Conservation (phyloP, 2,888 invertebrate genomes). For the Aspidiotus rigidus region DNA sequence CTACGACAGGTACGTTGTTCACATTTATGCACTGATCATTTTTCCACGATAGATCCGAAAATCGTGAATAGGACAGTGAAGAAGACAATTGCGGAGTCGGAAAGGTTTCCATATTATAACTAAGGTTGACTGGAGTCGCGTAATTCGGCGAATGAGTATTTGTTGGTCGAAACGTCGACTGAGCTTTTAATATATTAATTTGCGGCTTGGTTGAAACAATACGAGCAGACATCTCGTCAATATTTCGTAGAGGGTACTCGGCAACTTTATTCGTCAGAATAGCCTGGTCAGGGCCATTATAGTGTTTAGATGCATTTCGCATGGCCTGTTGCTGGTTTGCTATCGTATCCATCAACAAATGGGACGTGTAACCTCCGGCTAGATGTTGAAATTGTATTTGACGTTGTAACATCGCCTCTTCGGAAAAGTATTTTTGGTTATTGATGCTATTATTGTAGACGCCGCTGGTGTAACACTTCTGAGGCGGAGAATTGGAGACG, state of each 20-base stretch:
- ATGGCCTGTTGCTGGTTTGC: background rate
- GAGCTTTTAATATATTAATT: conserved; percentile 66
- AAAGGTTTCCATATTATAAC: conserved; percentile 43
- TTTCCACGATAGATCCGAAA: conserved; percentile 30
- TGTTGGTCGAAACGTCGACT: conserved; percentile 50
- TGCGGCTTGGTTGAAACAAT: conserved; percentile 68
- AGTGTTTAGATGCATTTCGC: background rate
- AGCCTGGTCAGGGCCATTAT: background rate
- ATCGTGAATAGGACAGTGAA: background rate
- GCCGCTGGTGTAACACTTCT: background rate
- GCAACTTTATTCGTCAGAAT: background rate
- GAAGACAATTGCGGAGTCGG: conserved; percentile 31
- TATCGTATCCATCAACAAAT: conserved; percentile 30
- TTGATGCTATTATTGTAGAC: background rate
- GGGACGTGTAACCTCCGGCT: conserved; percentile 35
- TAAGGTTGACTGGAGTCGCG: conserved; percentile 8
- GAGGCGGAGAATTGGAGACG: conserved; percentile 8
- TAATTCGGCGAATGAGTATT: conserved; percentile 42
- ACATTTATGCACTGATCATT: conserved; percentile 39
- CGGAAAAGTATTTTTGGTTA: conserved; percentile 9
- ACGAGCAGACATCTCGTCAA: conserved; percentile 62
- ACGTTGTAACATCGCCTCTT: conserved; percentile 36
- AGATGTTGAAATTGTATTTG: conserved; percentile 37
- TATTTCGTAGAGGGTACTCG: conserved; percentile 37
- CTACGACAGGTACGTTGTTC: conserved; percentile 50